Conservation (phyloP, 2,797 vertebrate species). For the Zonotrichia albicollis region DNA sequence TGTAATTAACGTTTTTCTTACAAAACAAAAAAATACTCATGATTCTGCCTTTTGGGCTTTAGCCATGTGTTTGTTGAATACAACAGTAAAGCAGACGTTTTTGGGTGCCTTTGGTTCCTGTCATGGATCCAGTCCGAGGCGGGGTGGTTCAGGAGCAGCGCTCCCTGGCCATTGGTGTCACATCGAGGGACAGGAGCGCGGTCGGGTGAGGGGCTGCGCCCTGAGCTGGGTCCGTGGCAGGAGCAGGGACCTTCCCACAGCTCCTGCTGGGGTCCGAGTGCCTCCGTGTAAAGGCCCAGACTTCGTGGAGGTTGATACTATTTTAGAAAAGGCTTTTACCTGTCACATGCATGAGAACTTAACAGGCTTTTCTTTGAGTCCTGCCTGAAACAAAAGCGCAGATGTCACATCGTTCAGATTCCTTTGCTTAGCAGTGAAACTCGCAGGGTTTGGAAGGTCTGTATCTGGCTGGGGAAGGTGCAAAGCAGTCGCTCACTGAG, state of each 20-base stretch:
- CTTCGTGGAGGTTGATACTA: background rate
- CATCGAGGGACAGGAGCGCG: background rate
- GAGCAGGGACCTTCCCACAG: background rate
- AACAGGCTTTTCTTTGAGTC: slow-evolving; percentile 12
- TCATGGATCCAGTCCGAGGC: fast-evolving
- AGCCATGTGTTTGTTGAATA: background rate
- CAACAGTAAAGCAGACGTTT: background rate
- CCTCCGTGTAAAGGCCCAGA: background rate
- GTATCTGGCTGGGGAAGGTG: background rate
- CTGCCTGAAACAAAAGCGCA: slow-evolving; percentile 7
- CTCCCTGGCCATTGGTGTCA: fast-evolving
- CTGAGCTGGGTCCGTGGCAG: background rate
- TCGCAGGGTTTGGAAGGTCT: fast-evolving
- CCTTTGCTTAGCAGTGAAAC: background rate
- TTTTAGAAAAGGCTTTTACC: slow-evolving; percentile 39
- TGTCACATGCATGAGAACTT: background rate
- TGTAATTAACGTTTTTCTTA: background rate
- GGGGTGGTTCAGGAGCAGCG: background rate
- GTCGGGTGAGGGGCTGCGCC: fast-evolving
- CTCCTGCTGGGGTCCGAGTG: background rate
- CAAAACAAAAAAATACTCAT: background rate
- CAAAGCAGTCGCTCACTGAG: background rate
- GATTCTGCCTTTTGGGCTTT: background rate
- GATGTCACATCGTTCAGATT: background rate
- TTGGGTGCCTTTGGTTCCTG: background rate